Base-by-base conservation (phyloP, 2,113 vertebrate genomes). In the Syngnathus typhle region DNA sequence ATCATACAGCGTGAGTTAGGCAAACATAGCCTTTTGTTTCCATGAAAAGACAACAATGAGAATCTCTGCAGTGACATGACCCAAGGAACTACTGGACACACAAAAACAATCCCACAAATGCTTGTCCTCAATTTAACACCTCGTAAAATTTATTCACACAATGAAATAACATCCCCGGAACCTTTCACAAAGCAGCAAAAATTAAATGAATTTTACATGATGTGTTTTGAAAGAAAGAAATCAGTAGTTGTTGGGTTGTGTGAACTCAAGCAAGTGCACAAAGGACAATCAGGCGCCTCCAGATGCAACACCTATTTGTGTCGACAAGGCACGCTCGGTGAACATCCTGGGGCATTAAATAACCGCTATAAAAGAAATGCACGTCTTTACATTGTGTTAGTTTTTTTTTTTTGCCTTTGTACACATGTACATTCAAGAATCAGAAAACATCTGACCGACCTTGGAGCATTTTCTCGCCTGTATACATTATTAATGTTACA, bases 311-410 rank as follows among this genome's bases (percentile, higher is more conserved):
- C 83, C 76, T 79, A 49, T 75, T 38, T 16, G 74, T 87, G 83
- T 88, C 85, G 83, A 82, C 82, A 91, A 92, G 88, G 89, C 90
- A 92, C 89, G 80, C 74, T 76, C 76, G 85, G 88, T 80, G 84
- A 88, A 64, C 79, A 87, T 85, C 72, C 78, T 85, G 84, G 86
- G 88, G 82, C 82, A 84, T 87, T 86, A 88, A 87, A 88, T 87
- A 85, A 87, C 84, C 67, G 87, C 78, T 72, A 71, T 52, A 67
- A 70, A 75, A 54, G 23, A 69, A 44, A 54, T 62, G 15, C 46
- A 56, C 47, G 52, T 75, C 66, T 76, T 84, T 69, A 82, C 80
- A 69, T 43, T 60, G 68, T 56, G 75, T 87, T 86, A 80, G 82
- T 84, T 82, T 2, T 52, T n/a, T 7, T 36, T 64, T 74, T 80